Conservation (phyloP, 2,113 vertebrate genomes). For the Syngnathoides biaculeatus region DNA sequence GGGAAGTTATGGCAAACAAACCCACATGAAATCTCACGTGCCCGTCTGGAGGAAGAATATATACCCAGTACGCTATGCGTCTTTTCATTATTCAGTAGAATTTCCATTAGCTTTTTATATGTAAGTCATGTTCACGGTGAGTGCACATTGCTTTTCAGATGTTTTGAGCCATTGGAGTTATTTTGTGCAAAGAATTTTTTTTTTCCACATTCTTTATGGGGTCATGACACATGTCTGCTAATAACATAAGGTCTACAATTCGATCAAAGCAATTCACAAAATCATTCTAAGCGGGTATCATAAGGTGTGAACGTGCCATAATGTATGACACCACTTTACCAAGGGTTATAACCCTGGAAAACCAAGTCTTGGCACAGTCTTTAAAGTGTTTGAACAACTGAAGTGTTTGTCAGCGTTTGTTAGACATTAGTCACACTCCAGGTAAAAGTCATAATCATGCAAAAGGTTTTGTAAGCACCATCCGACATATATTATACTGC, state of each 20-base stretch:
- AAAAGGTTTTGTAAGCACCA: slow-evolving; percentile 30
- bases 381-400: slow-evolving; percentile 20
- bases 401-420: slow-evolving; percentile 37
- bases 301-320: too few species aligned
- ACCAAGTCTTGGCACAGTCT: slow-evolving; percentile 17
- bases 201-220: slow-evolving; percentile 15
- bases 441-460: background rate
- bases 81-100: slow-evolving; percentile 54
- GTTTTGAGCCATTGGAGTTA: slow-evolving; percentile 28
- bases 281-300: background rate
- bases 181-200: slow-evolving; percentile 20
- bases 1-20: background rate
- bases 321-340: slow-evolving; percentile 10
- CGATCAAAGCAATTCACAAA: background rate
- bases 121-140: slow-evolving; percentile 26
- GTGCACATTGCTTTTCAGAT: slow-evolving; percentile 37
- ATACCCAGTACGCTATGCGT: slow-evolving; percentile 31
- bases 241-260: background rate
- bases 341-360: slow-evolving; percentile 22
- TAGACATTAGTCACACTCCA: slow-evolving; percentile 15
- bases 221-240: slow-evolving; percentile 8
- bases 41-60: slow-evolving; percentile 33
- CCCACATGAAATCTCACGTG: slow-evolving; percentile 7
- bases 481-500: slow-evolving; percentile 11
- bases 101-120: slow-evolving; percentile 45